Conservation (phyloP, 37 sponge, comb jelly and placozoan species). For the Beroe ovata region DNA sequence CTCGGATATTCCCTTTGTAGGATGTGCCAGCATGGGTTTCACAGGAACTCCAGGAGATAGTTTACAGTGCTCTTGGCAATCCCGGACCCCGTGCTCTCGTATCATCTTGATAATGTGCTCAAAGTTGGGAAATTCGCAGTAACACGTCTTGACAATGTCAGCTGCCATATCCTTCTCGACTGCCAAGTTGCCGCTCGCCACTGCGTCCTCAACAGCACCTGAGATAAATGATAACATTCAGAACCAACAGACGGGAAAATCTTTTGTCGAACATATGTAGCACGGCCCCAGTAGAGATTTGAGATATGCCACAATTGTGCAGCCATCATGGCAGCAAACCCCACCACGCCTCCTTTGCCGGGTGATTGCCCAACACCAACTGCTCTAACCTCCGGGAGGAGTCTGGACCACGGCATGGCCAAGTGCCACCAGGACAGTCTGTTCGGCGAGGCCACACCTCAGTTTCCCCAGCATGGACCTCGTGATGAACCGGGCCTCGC, state of each 20-base stretch:
- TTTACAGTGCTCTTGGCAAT: slow-evolving; percentile 76
- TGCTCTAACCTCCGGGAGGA: slow-evolving; percentile 75
- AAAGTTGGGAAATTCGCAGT: slow-evolving; percentile 92
- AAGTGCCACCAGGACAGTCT: slow-evolving; percentile 90
- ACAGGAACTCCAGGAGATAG: slow-evolving; percentile 96
- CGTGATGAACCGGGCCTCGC: slow-evolving; percentile 87
- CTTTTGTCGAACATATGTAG: no score
- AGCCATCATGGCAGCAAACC: no score
- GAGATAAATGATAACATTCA: no score
- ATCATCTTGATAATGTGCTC: slow-evolving; percentile 82
- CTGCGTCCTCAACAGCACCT: slow-evolving; percentile 42
- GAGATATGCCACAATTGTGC: no score
- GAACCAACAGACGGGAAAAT: no score
- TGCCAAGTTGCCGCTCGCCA: slow-evolving; percentile 37
- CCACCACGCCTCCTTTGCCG: no score
- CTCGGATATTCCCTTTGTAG: slow-evolving; percentile 94
- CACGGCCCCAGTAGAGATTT: no score
- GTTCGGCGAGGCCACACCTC: slow-evolving; percentile 94
- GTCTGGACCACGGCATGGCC: slow-evolving; percentile 87
- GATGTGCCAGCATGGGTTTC: slow-evolving; percentile 99
- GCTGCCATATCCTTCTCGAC: slow-evolving; percentile 69
- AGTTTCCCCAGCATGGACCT: slow-evolving; percentile 93
- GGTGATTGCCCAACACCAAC: slow-evolving; percentile 74
- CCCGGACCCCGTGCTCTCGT: slow-evolving; percentile 77
- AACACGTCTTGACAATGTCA: slow-evolving; percentile 79